A percentile compares a stretch with the other conserved stretches of the same genome.
Evolutionary conservation across 2,113 vertebrate genomes (phyloP).

Genomic region (Hippocampus zosterae): DNA sequence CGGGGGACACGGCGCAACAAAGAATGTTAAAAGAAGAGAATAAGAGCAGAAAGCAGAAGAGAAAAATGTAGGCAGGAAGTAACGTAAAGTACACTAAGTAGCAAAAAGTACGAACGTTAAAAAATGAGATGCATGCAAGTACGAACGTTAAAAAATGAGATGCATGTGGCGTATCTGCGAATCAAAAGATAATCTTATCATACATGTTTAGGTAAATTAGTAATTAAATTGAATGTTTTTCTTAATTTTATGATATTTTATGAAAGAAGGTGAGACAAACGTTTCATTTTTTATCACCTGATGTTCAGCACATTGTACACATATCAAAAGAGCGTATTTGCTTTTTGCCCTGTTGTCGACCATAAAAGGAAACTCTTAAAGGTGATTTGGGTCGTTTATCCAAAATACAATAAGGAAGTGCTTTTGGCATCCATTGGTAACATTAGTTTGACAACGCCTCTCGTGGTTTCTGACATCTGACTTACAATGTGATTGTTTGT

Average conservation of each 20-base stretch:
- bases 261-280: not conserved
- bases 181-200: too few species aligned
- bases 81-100: not conserved
- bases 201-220: too few species aligned
- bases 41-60: too few species aligned
- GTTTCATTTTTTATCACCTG: not conserved
- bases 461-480: not conserved
- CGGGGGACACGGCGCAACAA: not conserved
- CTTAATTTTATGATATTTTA: too few species aligned
- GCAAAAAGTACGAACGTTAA: too few species aligned
- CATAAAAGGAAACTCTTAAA: not conserved
- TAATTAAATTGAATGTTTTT: too few species aligned
- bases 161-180: too few species aligned
- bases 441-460: not conserved
- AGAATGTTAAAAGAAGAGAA: not conserved
- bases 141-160: too few species aligned
- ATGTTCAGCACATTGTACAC: not conserved
- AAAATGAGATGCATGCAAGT: too few species aligned
- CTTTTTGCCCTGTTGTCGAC: not conserved
- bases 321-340: not conserved
- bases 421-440: not conserved
- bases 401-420: not conserved
- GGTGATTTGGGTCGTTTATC: conserved; percentile 20
- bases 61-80: not conserved
- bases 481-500: conserved; percentile 14